Conservation (phyloP, 2,113 vertebrate genomes). For the Tricholaema leucomelas region DNA sequence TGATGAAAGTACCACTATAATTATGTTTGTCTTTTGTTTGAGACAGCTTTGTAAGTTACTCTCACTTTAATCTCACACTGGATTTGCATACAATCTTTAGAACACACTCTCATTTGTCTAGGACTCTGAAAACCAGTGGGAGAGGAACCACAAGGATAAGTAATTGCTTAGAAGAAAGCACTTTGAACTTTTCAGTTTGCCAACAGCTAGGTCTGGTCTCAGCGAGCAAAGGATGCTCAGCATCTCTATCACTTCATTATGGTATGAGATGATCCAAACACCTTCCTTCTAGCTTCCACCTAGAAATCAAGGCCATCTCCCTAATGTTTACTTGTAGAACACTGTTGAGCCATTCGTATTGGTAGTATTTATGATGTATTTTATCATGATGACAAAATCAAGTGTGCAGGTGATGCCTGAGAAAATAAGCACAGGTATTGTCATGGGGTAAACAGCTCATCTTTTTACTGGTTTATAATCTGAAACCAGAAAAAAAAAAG, state of each 20-base stretch:
- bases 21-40: accelerated
- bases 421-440: not conserved
- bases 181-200: not conserved
- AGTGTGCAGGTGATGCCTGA: not conserved
- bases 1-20: not conserved
- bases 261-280: not conserved
- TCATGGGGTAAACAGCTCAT: not conserved
- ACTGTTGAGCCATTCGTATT: not conserved
- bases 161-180: not conserved
- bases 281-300: not conserved
- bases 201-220: not conserved
- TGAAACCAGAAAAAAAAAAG: no score
- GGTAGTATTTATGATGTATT: not conserved
- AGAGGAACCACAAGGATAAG: not conserved
- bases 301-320: not conserved
- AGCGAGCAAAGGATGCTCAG: not conserved
- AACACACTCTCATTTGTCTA: not conserved
- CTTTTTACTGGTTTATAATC: not conserved
- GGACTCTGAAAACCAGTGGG: not conserved
- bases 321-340: not conserved
- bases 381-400: not conserved
- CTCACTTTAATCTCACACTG: not conserved
- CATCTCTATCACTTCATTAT: accelerated
- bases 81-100: not conserved
- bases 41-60: not conserved